Conservation (phyloP, 2,888 invertebrate genomes). For the Eremobia ochroleuca region DNA sequence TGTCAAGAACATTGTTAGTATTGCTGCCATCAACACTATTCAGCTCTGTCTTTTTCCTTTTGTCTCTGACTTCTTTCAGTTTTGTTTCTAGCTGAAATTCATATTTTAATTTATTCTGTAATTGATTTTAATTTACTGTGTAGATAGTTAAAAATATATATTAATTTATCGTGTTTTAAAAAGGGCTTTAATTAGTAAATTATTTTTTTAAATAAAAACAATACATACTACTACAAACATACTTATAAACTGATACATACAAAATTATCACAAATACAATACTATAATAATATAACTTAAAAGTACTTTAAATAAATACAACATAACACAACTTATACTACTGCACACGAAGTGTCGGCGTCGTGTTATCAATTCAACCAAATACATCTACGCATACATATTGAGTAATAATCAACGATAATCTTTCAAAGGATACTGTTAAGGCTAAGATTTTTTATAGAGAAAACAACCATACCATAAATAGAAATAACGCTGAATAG, state of each 20-base stretch:
- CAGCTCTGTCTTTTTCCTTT: slow-evolving; percentile 77
- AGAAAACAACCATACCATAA: not conserved
- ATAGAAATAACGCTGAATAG: not conserved
- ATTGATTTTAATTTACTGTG: not conserved
- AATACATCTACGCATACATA: not conserved
- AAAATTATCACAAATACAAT: too few species aligned
- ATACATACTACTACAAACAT: too few species aligned
- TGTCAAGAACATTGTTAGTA: slow-evolving; percentile 38
- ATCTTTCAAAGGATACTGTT: too few species aligned
- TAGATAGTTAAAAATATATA: not conserved
- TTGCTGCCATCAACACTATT: not conserved
- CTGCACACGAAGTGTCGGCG: too few species aligned
- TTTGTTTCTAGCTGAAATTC: slow-evolving; percentile 81
- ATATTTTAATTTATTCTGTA: not conserved
- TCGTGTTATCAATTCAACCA: too few species aligned
- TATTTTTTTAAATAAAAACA: too few species aligned
- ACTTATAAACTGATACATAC: too few species aligned
- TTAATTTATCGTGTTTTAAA: not conserved
- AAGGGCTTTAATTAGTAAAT: not conserved
- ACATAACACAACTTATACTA: too few species aligned
- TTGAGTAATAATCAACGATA: not conserved
- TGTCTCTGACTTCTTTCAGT: slow-evolving; percentile 83
- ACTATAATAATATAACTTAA: too few species aligned
- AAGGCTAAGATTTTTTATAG: not conserved
- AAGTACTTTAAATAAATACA: too few species aligned